Percentiles rank a stretch among this genome's conserved stretches.
phyloP scores from a whole-genome alignment of 2,888 invertebrate genomes.

The Troglohyphantes excavatus region DNA sequence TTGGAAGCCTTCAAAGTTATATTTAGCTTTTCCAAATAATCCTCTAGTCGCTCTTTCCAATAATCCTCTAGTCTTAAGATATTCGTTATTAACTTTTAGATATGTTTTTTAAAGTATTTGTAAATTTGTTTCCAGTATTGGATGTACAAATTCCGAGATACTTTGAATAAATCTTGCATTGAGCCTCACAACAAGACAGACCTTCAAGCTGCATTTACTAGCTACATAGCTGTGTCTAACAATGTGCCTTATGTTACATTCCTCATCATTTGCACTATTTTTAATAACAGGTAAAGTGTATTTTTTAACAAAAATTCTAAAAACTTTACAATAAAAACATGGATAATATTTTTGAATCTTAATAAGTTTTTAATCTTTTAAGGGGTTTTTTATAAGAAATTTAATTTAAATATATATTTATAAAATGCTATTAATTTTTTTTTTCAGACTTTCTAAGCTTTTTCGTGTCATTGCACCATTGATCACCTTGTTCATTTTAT shows the following conservation, averaged over 20 bases:
- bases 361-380: no score
- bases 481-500: constrained; percentile 62
- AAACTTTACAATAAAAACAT: no score
- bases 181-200: constrained; percentile 83
- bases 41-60: no score
- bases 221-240: constrained; percentile 82
- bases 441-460: constrained; percentile 58
- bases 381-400: background rate
- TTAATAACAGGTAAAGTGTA: constrained; percentile 82
- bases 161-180: constrained; percentile 32
- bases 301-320: no score
- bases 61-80: no score
- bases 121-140: constrained; percentile 89
- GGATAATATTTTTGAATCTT: no score
- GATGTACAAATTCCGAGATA: constrained; percentile 95
- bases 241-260: constrained; percentile 91
- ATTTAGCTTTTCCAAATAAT: no score
- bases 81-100: no score
- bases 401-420: background rate
- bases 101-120: no score
- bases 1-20: no score
- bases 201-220: constrained; percentile 82
- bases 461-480: constrained; percentile 65
- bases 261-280: constrained; percentile 90
- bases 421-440: background rate